Base-by-base conservation (phyloP, 2,113 vertebrate species). In the Semnornis frantzii region DNA sequence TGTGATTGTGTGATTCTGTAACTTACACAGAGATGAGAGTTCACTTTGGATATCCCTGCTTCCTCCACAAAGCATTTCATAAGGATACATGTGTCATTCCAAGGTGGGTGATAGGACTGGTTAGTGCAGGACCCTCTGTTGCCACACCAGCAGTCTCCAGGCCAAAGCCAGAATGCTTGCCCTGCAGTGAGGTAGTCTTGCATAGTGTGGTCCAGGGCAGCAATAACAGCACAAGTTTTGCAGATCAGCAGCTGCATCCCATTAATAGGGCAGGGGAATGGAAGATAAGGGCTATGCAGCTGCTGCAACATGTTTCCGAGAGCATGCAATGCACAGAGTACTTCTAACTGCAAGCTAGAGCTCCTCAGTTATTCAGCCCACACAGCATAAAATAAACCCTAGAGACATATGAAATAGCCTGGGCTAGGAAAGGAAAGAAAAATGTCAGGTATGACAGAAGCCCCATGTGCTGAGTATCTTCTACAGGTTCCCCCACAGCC, bases 121-220 rank as follows among this genome's bases (percentile, higher is more conserved):
- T 68, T 59, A 30, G 48, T 21, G 30, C n/a, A 83, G 78, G 46
- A 72, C 13, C 6, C 44, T 68, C 52, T 33, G 1, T 10, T 48
- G 25, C 37, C 83, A 77, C 50, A 54, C 2, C 44, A 66, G 39
- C 63, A 66, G 55, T 85, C 34, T 75, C 37, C 27, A 50, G 44
- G 54, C 16, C 31, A n/a, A 83, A 46, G 28, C 6, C 17, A 54
- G 42, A 21, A 50, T 30, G 19, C 14, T 2, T 10, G 34, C 46
- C 24, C 63, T 66, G 24, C 28, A 46, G 42, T 18, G 33, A 39
- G 28, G 46, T 3, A 34, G 28, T 11, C 42, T 86, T 46, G 15
- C 2, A 0, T 14, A 12, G 28, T 1, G 0, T 37, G 33, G 42
- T 52, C 13, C 30, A 62, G 59, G 28, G 17, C 37, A 75, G 59